These are phyloP conservation scores for Scaptomyza pallida DNA, from an alignment of 1,140 invertebrate species.

Conservation along the genomic window DNA sequence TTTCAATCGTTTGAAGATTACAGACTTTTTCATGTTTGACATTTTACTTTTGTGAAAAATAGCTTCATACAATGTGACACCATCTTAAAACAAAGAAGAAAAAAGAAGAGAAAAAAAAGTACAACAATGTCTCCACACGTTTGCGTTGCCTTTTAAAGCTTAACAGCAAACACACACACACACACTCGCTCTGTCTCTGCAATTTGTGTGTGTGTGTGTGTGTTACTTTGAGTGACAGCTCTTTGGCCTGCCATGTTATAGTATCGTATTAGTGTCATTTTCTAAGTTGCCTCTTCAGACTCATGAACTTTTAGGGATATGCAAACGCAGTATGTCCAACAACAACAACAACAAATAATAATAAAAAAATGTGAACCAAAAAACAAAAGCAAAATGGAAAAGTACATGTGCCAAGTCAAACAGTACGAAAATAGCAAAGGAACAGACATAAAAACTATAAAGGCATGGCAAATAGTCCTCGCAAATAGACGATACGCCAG, in stretches of 20 bases:
- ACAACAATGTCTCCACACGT: neutral
- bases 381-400: no score
- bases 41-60: neutral
- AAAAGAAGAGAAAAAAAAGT: neutral
- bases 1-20: neutral
- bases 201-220: conserved; percentile 17
- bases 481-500: conserved; percentile 42
- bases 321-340: conserved; percentile 43
- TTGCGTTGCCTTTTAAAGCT: conserved; percentile 30
- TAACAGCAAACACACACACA: conserved; percentile 4
- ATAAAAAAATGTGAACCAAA: conserved; percentile 23
- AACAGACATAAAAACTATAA: conserved; percentile 53
- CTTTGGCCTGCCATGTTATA: conserved; percentile 48
- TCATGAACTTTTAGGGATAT: conserved; percentile 59
- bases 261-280: conserved; percentile 71
- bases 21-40: neutral
- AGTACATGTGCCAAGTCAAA: conserved; percentile 48
- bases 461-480: conserved; percentile 55
- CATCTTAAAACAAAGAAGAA: no score
- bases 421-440: conserved; percentile 48
- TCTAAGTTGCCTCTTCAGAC: conserved; percentile 61
- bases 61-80: neutral
- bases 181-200: neutral
- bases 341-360: conserved; percentile 25
- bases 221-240: conserved; percentile 59